Evolutionary conservation across 2,113 vertebrate genomes (phyloP).

Genomic region (Macrotis lagotis): DNA sequence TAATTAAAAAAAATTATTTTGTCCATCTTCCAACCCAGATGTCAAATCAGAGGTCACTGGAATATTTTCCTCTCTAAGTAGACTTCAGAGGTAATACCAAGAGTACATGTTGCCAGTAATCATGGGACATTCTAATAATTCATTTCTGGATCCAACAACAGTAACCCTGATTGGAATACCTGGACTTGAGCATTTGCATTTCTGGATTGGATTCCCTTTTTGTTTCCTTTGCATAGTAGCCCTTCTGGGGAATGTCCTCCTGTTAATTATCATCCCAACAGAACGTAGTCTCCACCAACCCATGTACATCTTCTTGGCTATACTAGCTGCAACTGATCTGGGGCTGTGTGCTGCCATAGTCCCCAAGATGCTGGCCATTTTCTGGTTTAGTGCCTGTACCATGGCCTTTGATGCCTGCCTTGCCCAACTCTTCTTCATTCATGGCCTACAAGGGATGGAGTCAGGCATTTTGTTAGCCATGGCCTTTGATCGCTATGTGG

Average conservation of each 20-base stretch:
- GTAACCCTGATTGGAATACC: slow-evolving; percentile 70
- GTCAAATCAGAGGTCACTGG: neutral
- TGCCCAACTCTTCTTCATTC: slow-evolving; percentile 78
- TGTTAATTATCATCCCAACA: slow-evolving; percentile 62
- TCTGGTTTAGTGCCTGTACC: slow-evolving; percentile 56
- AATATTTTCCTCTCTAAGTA: slow-evolving; percentile 6
- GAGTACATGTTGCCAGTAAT: neutral
- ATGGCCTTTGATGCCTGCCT: slow-evolving; percentile 68
- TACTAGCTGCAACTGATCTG: slow-evolving; percentile 69
- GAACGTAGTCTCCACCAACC: slow-evolving; percentile 70
- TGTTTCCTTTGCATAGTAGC: slow-evolving; percentile 57
- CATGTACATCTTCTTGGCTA: slow-evolving; percentile 75
- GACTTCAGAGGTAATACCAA: neutral
- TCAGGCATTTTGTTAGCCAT: slow-evolving; percentile 65
- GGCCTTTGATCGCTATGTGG: slow-evolving; percentile 67
- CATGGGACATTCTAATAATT: slow-evolving; percentile 56
- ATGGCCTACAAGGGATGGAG: slow-evolving; percentile 70
- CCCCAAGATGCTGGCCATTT: slow-evolving; percentile 75
- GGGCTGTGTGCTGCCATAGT: slow-evolving; percentile 63
- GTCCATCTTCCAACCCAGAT: neutral
- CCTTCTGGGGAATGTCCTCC: slow-evolving; percentile 66
- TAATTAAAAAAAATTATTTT: neutral
- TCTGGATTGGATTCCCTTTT: slow-evolving; percentile 74
- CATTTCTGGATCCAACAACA: slow-evolving; percentile 58
- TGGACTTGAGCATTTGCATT: slow-evolving; percentile 66